These are phyloP conservation scores for Gavialis gangeticus DNA, from an alignment of 2,113 vertebrate species.

Conservation along the genomic window DNA sequence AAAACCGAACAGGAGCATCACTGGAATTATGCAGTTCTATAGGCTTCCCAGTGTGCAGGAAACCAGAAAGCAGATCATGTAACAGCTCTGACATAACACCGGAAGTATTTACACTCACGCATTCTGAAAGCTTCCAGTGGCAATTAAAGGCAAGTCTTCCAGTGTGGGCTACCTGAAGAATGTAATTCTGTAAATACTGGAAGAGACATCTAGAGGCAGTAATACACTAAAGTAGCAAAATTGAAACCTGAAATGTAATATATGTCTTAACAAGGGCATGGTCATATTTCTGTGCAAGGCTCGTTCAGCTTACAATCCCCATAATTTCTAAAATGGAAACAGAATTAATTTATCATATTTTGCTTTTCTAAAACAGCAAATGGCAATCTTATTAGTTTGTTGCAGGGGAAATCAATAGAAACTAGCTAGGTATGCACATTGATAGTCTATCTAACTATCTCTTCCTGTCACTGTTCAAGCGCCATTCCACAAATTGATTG, in stretches of 20 bases:
- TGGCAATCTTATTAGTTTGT: not conserved
- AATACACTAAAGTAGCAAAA: not conserved
- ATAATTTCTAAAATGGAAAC: not conserved
- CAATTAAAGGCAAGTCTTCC: not conserved
- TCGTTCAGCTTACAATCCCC: not conserved
- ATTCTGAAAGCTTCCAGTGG: not conserved
- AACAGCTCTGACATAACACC: accelerated
- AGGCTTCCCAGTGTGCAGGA: not conserved
- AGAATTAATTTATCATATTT: not conserved
- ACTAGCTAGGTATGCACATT: not conserved
- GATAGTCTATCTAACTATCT: not conserved
- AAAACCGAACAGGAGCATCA: not conserved
- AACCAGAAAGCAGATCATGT: not conserved
- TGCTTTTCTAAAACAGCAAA: not conserved
- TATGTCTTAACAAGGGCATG: not conserved
- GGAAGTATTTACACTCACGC: not conserved
- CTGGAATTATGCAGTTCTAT: not conserved
- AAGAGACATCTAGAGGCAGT: not conserved
- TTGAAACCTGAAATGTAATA: not conserved
- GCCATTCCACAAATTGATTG: not conserved
- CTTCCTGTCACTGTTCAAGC: not conserved
- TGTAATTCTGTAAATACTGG: not conserved
- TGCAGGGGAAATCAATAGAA: not conserved
- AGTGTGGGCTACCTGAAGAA: not conserved
- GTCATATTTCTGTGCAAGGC: not conserved